Conservation (phyloP, 2,797 vertebrate genomes). For the Tinamus major region DNA sequence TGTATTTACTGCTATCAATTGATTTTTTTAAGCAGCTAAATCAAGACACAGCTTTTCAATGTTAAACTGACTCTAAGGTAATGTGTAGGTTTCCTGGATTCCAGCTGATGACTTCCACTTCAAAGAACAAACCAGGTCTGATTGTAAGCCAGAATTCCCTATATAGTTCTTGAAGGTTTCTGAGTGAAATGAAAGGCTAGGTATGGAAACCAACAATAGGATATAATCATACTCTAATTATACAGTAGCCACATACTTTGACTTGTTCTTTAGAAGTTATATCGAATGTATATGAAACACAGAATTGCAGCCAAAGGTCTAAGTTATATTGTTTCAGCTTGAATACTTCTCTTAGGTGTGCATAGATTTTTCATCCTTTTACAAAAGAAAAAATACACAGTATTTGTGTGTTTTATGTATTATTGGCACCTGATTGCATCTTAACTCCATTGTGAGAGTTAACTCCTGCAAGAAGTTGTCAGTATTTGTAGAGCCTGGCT, state of each 20-base stretch:
- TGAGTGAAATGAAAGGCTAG: background rate
- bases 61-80: background rate
- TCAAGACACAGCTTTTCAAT: background rate
- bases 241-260: background rate
- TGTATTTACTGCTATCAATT: background rate
- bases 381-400: background rate
- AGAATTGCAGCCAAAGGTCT: background rate
- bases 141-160: background rate
- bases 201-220: background rate
- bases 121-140: background rate
- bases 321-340: background rate
- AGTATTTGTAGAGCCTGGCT: background rate
- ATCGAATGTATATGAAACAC: rapidly evolving
- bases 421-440: background rate
- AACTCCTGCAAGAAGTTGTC: background rate
- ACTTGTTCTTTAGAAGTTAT: background rate
- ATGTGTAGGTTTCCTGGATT: background rate
- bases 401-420: background rate
- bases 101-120: background rate
- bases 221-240: background rate
- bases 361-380: background rate
- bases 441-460: background rate
- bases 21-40: background rate
- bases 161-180: rapidly evolving
- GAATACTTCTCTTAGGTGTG: background rate